Evolutionary conservation across 2,113 vertebrate species (phyloP), one percentile per base, ranked within the genome.

Genomic region (Hippocampus zosterae): DNA sequence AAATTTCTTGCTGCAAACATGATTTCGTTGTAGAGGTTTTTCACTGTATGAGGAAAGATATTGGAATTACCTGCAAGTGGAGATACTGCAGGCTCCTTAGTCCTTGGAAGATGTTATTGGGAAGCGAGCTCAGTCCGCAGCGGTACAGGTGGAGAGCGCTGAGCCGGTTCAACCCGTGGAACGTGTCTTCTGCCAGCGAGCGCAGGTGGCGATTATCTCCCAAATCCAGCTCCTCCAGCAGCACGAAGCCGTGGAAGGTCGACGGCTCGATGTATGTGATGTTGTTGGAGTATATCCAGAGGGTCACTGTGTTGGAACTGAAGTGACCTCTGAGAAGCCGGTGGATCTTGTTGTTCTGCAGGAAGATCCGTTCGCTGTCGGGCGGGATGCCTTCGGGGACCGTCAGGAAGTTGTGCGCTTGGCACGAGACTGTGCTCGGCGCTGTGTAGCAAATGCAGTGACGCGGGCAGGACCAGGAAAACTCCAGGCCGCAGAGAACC

Each of bases 231-330:
- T 99, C 97, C 84, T 99, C 97, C 62, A 99, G 90, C 84, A 95
- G 91, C 29, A 90, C 83, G 0, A 99, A 98, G 79, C 96, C 97
- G 0, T 92, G 92, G 33, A 99, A 99, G 59, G 97, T 95, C 66
- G 90, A 91, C 41, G 97, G 95, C 87, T 97, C 95, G 0, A 99
- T 96, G 88, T 94, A 96, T 27, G 95, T 95, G 83, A 99, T 96
- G 88, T 99, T 98, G 88, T 99, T 99, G 88, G 96, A 96, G 87
- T 98, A 99, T 85, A 99, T 94, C 97, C 96, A 98, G 56, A 99
- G 93, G 37, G 94, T 98, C 88, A 98, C 95, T n/a, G 94, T 94
- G 77, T 94, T 92, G 1, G 94, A 87, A 84, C 94, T 97, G 90
- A 99, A 96, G 88, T 96, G 95, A 75, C 95, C 95, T 27, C 87